Conservation (phyloP, 2,797 vertebrate species). For the Platalea minor region DNA sequence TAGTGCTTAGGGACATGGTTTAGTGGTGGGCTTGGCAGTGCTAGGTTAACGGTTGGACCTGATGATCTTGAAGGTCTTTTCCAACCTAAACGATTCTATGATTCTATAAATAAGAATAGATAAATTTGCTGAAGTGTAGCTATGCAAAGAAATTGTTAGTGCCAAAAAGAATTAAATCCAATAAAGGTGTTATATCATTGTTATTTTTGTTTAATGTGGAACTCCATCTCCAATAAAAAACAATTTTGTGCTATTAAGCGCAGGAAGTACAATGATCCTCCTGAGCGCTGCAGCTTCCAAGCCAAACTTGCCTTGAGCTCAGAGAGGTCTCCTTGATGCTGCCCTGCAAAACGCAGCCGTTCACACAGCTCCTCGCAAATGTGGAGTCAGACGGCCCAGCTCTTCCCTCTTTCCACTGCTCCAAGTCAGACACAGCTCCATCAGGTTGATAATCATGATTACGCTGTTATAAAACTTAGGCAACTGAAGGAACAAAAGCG, state of each 20-base stretch:
- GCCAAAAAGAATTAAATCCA: background rate
- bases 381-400: background rate
- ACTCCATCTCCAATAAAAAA: background rate
- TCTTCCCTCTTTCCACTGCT: background rate
- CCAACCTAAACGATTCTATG: too few relatives aligned
- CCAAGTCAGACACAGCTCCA: background rate
- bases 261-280: background rate
- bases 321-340: background rate
- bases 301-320: background rate
- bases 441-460: background rate
- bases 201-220: background rate
- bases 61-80: too few relatives aligned
- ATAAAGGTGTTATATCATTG: background rate
- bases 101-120: background rate
- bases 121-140: background rate
- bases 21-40: too few relatives aligned
- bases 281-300: background rate
- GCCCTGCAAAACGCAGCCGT: background rate
- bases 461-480: background rate
- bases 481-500: background rate
- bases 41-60: too few relatives aligned
- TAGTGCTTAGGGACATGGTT: too few relatives aligned
- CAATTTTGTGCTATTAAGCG: background rate
- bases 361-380: background rate
- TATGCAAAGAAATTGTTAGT: background rate